Base-by-base conservation (phyloP, 2,888 invertebrate species). In the Ormyrus pomaceus region DNA sequence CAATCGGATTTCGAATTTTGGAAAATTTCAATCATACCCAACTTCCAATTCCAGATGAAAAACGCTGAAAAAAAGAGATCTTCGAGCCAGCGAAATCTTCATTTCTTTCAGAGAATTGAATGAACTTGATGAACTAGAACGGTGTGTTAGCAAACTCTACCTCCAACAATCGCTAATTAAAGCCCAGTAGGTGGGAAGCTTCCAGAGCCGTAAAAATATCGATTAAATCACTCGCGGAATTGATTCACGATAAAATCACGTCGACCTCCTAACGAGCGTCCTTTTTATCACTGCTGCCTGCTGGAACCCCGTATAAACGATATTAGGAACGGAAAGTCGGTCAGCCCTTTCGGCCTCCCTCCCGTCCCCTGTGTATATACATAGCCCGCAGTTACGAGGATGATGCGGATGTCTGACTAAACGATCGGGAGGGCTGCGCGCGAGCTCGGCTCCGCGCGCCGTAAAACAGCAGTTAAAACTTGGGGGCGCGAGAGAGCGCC, bases 391-490 rank as follows among this genome's bases (percentile, higher is more conserved):
- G 58, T 58, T 51, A 46, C 71, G 55, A 34, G 34, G 61, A 84
- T 83, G 77, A 83, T 80, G 80, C 80, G 78, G 80, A 83, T 78
- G 62, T 79, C 71, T 77, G 79, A 81, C 78, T 66, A 76, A 86
- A 84, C 83, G 83, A 85, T 84, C 83, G 81, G 83, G 73, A 74
- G 77, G 61, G 82, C 73, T 79, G 82, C 65, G 34, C 34, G 34
- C 34, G 34, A 34, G 34, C 34, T 34, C 13, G 62, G 19, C n/a
- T 48, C 70, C 53, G 53, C 76, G 65, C 59, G 82, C 74, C 83
- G 79, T 86, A 87, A 87, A 87, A 85, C 77, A 65, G 81, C 81
- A 85, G 84, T 87, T 87, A 86, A 87, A 87, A 86, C 85, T 87
- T 86, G 71, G 79, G 79, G 51, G 50, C 6, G 71, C 9, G 58